phyloP scores from a whole-genome alignment of 1,140 invertebrate genomes.

The Eciton burchellii region DNA sequence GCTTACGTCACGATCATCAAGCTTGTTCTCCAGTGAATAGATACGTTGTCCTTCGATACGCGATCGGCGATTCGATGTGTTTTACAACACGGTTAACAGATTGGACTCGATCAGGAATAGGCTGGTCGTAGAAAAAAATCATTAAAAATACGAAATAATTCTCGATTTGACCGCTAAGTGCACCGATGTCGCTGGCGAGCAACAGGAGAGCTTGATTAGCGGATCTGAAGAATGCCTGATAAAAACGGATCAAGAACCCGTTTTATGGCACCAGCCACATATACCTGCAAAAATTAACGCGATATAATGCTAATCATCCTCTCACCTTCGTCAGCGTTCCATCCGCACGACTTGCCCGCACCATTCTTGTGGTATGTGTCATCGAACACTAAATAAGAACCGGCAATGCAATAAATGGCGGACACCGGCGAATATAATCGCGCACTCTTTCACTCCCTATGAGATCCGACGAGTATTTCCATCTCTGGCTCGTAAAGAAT shows the following conservation, averaged over 20 bases:
- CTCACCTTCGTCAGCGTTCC: constrained; percentile 32
- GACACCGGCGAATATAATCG: not conserved
- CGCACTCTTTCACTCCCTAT: not conserved
- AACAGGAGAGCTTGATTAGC: not conserved
- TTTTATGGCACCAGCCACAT: not conserved
- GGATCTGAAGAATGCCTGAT: not conserved
- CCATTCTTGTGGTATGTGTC: constrained; percentile 22
- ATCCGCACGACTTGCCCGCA: constrained; percentile 13
- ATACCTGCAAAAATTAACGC: constrained; percentile 18
- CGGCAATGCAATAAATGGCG: not conserved
- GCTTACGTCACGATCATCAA: not conserved
- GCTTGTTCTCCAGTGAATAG: not conserved
- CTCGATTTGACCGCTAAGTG: not conserved
- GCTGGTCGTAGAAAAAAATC: not conserved
- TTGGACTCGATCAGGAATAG: not conserved
- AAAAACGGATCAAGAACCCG: not conserved
- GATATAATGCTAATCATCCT: not conserved
- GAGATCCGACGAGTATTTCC: too few relatives aligned
- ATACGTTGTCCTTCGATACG: not conserved
- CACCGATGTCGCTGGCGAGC: not conserved
- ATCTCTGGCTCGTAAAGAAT: too few relatives aligned
- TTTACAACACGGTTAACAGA: not conserved
- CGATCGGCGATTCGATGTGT: not conserved
- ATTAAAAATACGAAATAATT: not conserved
- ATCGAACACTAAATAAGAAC: not conserved